Evolutionary conservation across 1,140 invertebrate species (phyloP).

Genomic region (Procambarus virginalis): DNA sequence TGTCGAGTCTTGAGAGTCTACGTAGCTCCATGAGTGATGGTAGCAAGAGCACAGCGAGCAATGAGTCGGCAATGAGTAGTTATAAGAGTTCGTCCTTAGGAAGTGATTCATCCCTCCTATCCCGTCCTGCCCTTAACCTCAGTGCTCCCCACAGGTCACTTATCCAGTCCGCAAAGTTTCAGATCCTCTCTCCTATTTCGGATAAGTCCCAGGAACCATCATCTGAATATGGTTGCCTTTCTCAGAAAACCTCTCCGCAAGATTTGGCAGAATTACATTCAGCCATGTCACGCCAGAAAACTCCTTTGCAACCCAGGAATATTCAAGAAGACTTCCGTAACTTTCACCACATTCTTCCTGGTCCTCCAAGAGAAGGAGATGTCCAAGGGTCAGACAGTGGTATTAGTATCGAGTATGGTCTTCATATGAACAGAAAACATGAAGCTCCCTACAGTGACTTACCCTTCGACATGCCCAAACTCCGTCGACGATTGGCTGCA

Average conservation of each 20-base stretch:
- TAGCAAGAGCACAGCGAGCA: constrained; percentile 47
- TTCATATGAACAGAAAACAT: constrained; percentile 17
- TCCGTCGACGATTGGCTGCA: constrained; percentile 81
- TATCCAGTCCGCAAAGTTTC: constrained; percentile 80
- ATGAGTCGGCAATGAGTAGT: constrained; percentile 81
- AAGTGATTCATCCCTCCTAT: constrained; percentile 75
- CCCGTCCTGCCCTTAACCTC: constrained; percentile 77
- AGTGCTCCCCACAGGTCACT: constrained; percentile 69
- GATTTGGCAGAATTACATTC: constrained; percentile 75
- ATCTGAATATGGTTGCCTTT: constrained; percentile 63
- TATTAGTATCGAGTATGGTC: constrained; percentile 82
- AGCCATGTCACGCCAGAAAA: constrained; percentile 83
- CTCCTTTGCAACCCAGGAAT: constrained; percentile 79
- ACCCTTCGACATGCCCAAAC: constrained; percentile 92
- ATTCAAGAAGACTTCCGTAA: constrained; percentile 75
- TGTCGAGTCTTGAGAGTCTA: constrained; percentile 85
- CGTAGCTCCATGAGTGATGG: constrained; percentile 82
- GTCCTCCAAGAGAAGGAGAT: constrained; percentile 77
- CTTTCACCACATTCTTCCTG: constrained; percentile 78
- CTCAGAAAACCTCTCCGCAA: constrained; percentile 65
- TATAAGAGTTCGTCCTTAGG: constrained; percentile 65
- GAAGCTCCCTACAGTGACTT: constrained; percentile 82
- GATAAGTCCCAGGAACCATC: constrained; percentile 89
- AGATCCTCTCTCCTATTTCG: constrained; percentile 90
- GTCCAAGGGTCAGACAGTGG: constrained; percentile 90